Conservation (phyloP, 2,888 invertebrate genomes). For the Macrostomum cliftonense region DNA sequence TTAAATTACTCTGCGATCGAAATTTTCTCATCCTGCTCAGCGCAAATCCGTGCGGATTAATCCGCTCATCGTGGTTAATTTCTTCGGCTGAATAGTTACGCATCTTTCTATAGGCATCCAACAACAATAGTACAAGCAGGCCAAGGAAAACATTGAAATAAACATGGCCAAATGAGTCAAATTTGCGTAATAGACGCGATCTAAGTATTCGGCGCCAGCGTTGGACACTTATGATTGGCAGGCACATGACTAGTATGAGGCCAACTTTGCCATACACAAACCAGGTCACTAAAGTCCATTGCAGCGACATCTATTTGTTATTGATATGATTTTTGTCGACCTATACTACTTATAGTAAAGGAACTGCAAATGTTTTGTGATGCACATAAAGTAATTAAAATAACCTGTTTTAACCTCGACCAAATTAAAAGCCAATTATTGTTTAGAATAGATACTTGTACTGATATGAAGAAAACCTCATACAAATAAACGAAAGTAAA, state of each 20-base stretch:
- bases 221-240: constrained; percentile 45
- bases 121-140: constrained; percentile 48
- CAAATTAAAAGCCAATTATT: too few species aligned
- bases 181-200: constrained; percentile 58
- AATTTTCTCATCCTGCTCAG: constrained; percentile 77
- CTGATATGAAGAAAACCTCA: too few species aligned
- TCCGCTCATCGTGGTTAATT: constrained; percentile 43
- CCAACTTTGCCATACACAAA: constrained; percentile 79
- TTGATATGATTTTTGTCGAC: too few species aligned
- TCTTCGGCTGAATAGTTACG: constrained; percentile 56
- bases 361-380: too few species aligned
- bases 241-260: constrained; percentile 60
- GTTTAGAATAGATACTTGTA: too few species aligned
- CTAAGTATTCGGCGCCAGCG: constrained; percentile 76
- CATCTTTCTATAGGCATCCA: constrained; percentile 81
- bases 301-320: constrained; percentile 94
- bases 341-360: too few species aligned
- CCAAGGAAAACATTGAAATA: constrained; percentile 50
- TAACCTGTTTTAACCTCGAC: too few species aligned
- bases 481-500: too few species aligned
- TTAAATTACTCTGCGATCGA: constrained; percentile 89
- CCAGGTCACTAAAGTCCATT: constrained; percentile 86
- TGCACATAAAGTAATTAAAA: too few species aligned
- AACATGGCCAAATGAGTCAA: constrained; percentile 62
- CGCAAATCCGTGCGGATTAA: constrained; percentile 65